Evolutionary conservation across 2,888 invertebrate species (phyloP), one percentile per base, ranked within the genome.

Genomic region (Aphrophora alni): DNA sequence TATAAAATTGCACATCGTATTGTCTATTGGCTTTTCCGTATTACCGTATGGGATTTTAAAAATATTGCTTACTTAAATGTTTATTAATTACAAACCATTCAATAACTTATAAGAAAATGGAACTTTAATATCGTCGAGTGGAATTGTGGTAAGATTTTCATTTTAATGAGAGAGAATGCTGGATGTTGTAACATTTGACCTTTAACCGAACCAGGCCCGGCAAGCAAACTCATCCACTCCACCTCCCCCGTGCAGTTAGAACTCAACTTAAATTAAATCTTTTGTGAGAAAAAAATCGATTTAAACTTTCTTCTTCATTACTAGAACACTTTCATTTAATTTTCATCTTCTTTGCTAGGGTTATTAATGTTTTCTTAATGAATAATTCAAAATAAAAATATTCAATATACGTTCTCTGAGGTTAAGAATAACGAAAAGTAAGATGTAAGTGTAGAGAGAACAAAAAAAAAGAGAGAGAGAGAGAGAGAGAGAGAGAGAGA

Each of bases 121-220:
- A 21, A 59, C 21, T 59, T 59, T 59, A 59, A 59, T 59, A 59
- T 59, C 21, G 21, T 3, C 21, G n/a, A 59, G 59, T 21, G 59
- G 59, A 21, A 59, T 59, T 59, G 59, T 21, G 59, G 59, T 21
- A 2, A 21, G 59, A 21, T 59, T 59, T 59, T 59, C 12, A 21
- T 59, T 59, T 59, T 59, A 59, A 59, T 59, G 59, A 59, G 59
- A 59, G 21, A 59, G 59, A 59, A 59, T 59, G 59, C 59, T 21
- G 59, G 10, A 59, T 59, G 59, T 59, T 59, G 21, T 59, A 59
- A 21, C 59, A 12, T 59, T 21, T 59, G 59, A 59, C 59, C 59
- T 59, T 59, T 59, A 59, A 4, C 5, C 21, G 59, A 59, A 21
- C 21, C 2, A 21, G 59, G 59, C 59, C 21, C 59, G 14, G 33